Evolutionary conservation across 2,888 invertebrate species (phyloP).

Genomic region (Salticus scenicus): DNA sequence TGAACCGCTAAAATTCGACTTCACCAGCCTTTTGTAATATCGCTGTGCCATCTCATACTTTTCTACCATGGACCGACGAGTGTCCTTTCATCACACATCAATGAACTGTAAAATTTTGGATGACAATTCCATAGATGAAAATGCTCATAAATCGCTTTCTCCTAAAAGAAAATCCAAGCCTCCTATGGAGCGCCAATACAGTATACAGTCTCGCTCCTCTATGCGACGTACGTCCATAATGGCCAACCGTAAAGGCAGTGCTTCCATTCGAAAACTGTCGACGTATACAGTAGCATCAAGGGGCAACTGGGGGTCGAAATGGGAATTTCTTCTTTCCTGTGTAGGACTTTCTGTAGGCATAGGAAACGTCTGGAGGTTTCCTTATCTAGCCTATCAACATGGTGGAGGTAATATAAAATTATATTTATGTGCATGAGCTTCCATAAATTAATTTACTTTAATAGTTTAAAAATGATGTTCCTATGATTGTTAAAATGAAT

Average conservation of each 20-base stretch:
- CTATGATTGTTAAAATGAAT: no score
- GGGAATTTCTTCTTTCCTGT: constrained; percentile 75
- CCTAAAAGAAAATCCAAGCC: constrained; percentile 18
- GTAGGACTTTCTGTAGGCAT: constrained; percentile 75
- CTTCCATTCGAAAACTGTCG: constrained; percentile 50
- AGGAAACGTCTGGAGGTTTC: constrained; percentile 73
- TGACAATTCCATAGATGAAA: constrained; percentile 17
- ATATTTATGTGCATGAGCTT: neutral
- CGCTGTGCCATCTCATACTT: neutral
- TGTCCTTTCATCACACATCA: constrained; percentile 62
- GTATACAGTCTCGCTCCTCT: constrained; percentile 49
- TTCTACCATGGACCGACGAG: constrained; percentile 39
- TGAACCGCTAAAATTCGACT: neutral
- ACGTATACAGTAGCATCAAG: constrained; percentile 71
- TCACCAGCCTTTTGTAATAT: neutral
- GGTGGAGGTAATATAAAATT: constrained; percentile 71
- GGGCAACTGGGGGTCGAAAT: constrained; percentile 77
- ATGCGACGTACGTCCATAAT: constrained; percentile 40
- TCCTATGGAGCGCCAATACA: constrained; percentile 24
- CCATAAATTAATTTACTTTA: neutral
- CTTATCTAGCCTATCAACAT: constrained; percentile 74
- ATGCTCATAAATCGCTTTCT: neutral
- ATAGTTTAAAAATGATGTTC: neutral
- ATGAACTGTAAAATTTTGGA: constrained; percentile 48
- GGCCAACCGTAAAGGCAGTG: constrained; percentile 50